Conservation (phyloP, 1,140 invertebrate species). For the Hyles euphorbiae region DNA sequence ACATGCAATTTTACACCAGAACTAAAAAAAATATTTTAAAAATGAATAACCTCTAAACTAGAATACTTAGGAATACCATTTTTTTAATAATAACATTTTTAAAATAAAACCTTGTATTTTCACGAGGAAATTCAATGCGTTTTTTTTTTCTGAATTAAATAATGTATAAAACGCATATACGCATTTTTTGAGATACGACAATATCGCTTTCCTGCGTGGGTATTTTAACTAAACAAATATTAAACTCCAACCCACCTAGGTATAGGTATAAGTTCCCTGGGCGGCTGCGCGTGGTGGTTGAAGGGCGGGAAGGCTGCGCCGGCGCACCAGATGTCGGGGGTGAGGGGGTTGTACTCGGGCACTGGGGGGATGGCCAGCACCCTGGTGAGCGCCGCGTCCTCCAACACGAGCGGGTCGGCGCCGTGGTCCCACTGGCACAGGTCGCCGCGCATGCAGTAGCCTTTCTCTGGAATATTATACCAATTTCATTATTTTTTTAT, state of each 20-base stretch:
- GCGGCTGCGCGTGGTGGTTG: slow-evolving; percentile 37
- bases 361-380: slow-evolving; percentile 60
- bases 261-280: slow-evolving; percentile 61
- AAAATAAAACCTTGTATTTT: too few species aligned
- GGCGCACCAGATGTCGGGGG: slow-evolving; percentile 84
- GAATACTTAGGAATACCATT: too few species aligned
- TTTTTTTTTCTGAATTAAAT: too few species aligned
- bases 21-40: too few species aligned
- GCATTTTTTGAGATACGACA: too few species aligned
- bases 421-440: slow-evolving; percentile 97
- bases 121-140: too few species aligned
- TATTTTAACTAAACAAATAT: too few species aligned
- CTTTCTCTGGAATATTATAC: slow-evolving; percentile 82
- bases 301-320: slow-evolving; percentile 57
- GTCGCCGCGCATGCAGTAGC: slow-evolving; percentile 96
- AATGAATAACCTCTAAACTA: too few species aligned
- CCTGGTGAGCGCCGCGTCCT: slow-evolving; percentile 81
- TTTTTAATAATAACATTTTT: too few species aligned
- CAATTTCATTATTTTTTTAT: neutral
- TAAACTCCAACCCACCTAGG: slow-evolving; percentile 36
- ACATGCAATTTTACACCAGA: too few species aligned
- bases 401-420: slow-evolving; percentile 93
- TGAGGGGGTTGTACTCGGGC: slow-evolving; percentile 90
- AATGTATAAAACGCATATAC: too few species aligned
- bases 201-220: too few species aligned